Base-by-base conservation (phyloP, 1,140 invertebrate species). In the Arctopsyche grandis region DNA sequence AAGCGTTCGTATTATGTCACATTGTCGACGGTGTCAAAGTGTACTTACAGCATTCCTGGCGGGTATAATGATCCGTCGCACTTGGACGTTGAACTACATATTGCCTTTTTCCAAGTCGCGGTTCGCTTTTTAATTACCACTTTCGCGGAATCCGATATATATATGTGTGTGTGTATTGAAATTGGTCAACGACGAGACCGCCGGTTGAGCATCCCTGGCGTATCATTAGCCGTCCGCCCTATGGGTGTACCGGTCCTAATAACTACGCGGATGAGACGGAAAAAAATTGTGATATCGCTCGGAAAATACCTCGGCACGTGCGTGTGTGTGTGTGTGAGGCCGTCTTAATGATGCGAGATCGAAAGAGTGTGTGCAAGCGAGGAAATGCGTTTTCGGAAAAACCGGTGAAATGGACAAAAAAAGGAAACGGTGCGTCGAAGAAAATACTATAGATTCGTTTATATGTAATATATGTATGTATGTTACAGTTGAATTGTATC, bases 251-350 rank as follows among this genome's bases (percentile, higher is more conserved):
- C 56, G 74, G n/a, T 76, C 74, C 74, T 76, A 76, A 76, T 76
- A 76, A 76, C 74, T 63, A 63, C 74, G 74, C 46, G 74, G 74
- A 76, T 76, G 74, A 76, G 74, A 76, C 56, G 74, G 74, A 76
- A 76, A 76, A 38, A 76, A 76, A 76, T 76, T 76, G 74, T 76
- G 74, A 76, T 76, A 76, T 76, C 74, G 74, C 29, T 76, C 74
- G 74, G 74, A 76, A 76, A 76, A 76, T 76, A 76, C 74, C 38
- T 63, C 22, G 29, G 29, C 29, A n/a, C n/a, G n/a, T n/a, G n/a
- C n/a, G n/a, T n/a, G n/a, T n/a, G n/a, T n/a, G n/a, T n/a, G 29
- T 56, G 74, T 76, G 74, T 76, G 74, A 14, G 56, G 74, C 74
- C 43, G 10, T 38, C 74, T 63, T 76, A 76, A 76, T 76, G 74